Conservation (phyloP, 1,140 invertebrate species). For the Achroia grisella region DNA sequence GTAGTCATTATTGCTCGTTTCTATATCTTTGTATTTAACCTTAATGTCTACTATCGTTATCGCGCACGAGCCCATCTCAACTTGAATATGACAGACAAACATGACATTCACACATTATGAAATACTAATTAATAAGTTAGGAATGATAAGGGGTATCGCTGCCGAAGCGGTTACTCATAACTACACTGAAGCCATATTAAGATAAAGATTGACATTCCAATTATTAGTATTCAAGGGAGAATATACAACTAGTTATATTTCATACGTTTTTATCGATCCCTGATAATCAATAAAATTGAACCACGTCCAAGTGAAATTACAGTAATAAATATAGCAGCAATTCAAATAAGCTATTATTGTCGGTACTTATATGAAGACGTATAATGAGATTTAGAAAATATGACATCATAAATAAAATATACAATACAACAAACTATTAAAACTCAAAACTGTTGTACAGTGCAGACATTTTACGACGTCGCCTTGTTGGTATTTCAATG, state of each 20-base stretch:
- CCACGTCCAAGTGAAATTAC: background rate
- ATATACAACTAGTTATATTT: background rate
- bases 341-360: slow-evolving; percentile 1
- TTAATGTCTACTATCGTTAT: background rate
- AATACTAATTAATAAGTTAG: slow-evolving; percentile 26
- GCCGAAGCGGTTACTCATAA: slow-evolving; percentile 6
- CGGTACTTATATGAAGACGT: background rate
- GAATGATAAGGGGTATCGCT: slow-evolving; percentile 15
- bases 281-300: slow-evolving; percentile 1
- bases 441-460: slow-evolving; percentile 28
- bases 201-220: slow-evolving; percentile 18
- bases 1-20: slow-evolving; percentile 10
- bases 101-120: slow-evolving; percentile 25
- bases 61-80: slow-evolving; percentile 12
- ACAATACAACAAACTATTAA: slow-evolving; percentile 37
- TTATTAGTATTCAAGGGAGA: background rate
- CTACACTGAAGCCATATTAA: slow-evolving; percentile 15
- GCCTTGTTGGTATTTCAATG: slow-evolving; percentile 34
- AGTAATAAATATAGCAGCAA: background rate
- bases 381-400: slow-evolving; percentile 25
- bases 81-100: slow-evolving; percentile 16
- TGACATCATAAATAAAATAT: slow-evolving; percentile 30
- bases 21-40: slow-evolving; percentile 7
- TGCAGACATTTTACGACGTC: slow-evolving; percentile 32
- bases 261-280: background rate